phyloP scores from a whole-genome alignment of 2,113 vertebrate species.

The Cygnus atratus region DNA sequence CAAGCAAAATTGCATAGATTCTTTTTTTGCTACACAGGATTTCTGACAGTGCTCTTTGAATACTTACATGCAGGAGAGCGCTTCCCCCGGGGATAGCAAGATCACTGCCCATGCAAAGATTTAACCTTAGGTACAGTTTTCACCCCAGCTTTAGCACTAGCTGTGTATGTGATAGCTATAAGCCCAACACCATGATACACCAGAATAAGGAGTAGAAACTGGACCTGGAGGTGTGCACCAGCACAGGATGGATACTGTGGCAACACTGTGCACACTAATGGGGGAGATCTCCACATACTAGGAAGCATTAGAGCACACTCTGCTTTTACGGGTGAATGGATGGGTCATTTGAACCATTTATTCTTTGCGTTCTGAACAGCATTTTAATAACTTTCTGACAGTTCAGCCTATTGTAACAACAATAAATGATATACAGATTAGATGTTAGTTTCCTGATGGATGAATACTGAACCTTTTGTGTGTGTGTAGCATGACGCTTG shows the following conservation, averaged over 20 bases:
- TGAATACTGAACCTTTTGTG: neutral
- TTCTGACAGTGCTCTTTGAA: neutral
- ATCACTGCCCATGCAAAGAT: neutral
- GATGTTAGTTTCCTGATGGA: neutral
- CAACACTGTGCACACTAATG: neutral
- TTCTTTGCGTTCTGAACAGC: neutral
- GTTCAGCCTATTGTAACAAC: neutral
- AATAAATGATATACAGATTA: neutral
- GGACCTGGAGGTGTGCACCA: neutral
- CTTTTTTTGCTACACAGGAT: neutral
- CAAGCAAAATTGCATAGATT: neutral
- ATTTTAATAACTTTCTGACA: neutral
- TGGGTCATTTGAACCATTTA: neutral
- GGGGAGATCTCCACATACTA: neutral
- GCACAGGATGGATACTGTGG: neutral
- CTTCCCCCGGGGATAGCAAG: neutral
- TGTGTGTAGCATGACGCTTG: neutral
- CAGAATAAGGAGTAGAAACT: neutral
- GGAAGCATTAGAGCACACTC: neutral
- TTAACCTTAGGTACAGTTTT: neutral
- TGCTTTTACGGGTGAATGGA: neutral
- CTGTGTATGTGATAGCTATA: neutral
- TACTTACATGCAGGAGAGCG: neutral
- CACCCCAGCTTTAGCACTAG: neutral
- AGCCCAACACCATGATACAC: neutral